Conservation (phyloP, 2,113 vertebrate genomes). For the Bostrychus sinensis region DNA sequence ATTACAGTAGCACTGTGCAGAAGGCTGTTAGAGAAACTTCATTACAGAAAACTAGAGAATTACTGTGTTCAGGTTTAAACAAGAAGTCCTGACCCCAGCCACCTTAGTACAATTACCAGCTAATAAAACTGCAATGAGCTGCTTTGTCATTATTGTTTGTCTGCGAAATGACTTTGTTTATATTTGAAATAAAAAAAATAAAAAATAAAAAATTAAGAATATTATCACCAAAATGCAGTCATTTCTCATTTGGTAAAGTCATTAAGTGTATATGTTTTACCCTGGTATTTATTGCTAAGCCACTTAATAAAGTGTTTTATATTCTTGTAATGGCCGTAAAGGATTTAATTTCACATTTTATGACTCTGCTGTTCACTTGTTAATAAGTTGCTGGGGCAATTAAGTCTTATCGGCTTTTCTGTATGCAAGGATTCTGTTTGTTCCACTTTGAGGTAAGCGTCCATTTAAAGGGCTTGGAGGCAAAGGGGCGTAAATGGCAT, state of each 20-base stretch:
- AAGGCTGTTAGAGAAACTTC: neutral
- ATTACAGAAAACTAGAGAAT: neutral
- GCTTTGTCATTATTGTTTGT: neutral
- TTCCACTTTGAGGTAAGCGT: too few relatives aligned
- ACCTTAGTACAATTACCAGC: neutral
- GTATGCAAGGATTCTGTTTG: slow-evolving; percentile 9
- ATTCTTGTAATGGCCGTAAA: slow-evolving; percentile 56
- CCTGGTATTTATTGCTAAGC: slow-evolving; percentile 31
- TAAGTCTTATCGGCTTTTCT: slow-evolving; percentile 45
- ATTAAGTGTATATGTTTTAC: slow-evolving; percentile 24
- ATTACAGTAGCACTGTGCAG: neutral
- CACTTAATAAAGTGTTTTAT: slow-evolving; percentile 42
- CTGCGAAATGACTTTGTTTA: neutral
- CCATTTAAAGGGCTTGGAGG: too few relatives aligned
- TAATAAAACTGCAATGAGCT: neutral
- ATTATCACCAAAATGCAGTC: neutral
- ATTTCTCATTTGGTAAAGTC: neutral
- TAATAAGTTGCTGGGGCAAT: slow-evolving; percentile 58
- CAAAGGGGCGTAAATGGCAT: too few relatives aligned
- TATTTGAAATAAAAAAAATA: neutral
- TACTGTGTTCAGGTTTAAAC: neutral
- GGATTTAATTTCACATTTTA: slow-evolving; percentile 60
- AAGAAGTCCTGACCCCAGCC: neutral
- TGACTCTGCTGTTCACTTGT: slow-evolving; percentile 51
- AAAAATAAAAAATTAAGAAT: neutral